These are phyloP conservation scores for Pseudochirops cupreus DNA, from an alignment of 2,797 vertebrate species.

Conservation along the genomic window DNA sequence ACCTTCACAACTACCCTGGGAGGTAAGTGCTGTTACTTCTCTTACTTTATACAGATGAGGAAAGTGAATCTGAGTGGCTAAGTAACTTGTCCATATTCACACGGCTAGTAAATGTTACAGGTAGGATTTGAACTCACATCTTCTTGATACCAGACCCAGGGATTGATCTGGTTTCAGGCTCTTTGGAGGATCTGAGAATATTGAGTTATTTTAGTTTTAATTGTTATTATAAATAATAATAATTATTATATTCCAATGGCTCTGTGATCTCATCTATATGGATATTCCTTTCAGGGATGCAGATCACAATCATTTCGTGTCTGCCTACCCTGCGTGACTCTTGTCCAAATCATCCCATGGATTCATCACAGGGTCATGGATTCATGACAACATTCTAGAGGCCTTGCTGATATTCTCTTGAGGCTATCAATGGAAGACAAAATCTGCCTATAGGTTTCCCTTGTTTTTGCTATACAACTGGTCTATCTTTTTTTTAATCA, in stretches of 20 bases:
- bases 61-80: neutral
- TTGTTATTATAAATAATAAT: neutral
- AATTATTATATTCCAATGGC: neutral
- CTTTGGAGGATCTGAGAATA: neutral
- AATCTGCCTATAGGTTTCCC: neutral
- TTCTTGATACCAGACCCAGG: neutral
- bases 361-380: neutral
- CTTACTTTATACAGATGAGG: neutral
- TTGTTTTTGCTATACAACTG: neutral
- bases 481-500: neutral
- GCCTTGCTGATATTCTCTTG: neutral
- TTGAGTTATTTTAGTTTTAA: neutral
- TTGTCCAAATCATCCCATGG: neutral
- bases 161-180: neutral
- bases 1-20: neutral
- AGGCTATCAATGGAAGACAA: neutral
- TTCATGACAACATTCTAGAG: neutral
- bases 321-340: neutral
- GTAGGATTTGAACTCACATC: neutral
- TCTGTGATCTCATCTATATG: neutral
- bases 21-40: neutral
- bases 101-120: neutral
- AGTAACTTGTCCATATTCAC: neutral
- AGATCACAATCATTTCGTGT: neutral
- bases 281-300: neutral